Evolutionary conservation across 2,888 invertebrate genomes (phyloP).

Genomic region (Lypha dubia): DNA sequence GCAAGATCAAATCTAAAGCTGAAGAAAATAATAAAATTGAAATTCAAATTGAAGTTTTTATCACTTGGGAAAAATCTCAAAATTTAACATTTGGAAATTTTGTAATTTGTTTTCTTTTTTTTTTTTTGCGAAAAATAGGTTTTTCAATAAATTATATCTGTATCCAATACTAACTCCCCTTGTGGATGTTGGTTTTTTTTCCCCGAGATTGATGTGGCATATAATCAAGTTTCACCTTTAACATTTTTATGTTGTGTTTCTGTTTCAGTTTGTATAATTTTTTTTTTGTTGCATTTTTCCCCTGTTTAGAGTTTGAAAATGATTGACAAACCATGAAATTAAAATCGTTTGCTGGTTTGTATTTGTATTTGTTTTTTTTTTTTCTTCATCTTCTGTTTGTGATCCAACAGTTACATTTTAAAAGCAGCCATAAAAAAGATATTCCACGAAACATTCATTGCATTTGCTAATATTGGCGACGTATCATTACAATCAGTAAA

Average conservation of each 20-base stretch:
- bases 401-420: conserved; percentile 54
- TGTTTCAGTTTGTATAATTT: conserved; percentile 51
- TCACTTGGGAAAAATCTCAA: conserved; percentile 69
- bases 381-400: neutral
- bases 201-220: conserved; percentile 63
- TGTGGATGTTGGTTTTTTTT: conserved; percentile 26
- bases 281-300: conserved; percentile 40
- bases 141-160: conserved; percentile 42
- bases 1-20: conserved; percentile 17
- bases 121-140: conserved; percentile 9
- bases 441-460: conserved; percentile 58
- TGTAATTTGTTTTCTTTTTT: conserved; percentile 9
- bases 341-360: conserved; percentile 62
- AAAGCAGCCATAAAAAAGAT: conserved; percentile 69
- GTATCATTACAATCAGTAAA: conserved; percentile 55
- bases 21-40: conserved; percentile 54
- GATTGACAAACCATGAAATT: conserved; percentile 82
- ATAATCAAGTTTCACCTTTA: conserved; percentile 73
- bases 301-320: conserved; percentile 67
- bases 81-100: conserved; percentile 26
- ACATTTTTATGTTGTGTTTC: conserved; percentile 66
- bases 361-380: neutral
- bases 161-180: conserved; percentile 21
- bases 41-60: conserved; percentile 65
- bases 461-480: conserved; percentile 57